Percentiles rank a stretch among this genome's conserved stretches.
Evolutionary conservation across 2,888 invertebrate genomes (phyloP).

Genomic region (Criorhina ranunculi): DNA sequence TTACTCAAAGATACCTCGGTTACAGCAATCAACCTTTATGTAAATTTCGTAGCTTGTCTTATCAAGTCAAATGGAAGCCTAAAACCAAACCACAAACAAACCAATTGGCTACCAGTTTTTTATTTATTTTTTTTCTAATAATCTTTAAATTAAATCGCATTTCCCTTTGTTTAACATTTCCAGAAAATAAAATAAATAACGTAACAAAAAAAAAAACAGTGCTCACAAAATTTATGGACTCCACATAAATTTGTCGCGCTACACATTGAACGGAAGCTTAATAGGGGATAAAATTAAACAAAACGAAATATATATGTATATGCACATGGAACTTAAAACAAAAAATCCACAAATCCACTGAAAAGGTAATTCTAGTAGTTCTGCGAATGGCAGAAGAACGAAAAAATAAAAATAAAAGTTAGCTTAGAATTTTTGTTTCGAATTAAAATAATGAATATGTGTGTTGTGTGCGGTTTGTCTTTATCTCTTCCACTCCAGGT

Average conservation of each 20-base stretch:
- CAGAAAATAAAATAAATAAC: no score
- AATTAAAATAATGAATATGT: conserved; percentile 36
- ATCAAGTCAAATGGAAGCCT: neutral
- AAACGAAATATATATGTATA: neutral
- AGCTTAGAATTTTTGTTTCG: conserved; percentile 42
- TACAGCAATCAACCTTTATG: neutral
- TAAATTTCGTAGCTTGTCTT: neutral
- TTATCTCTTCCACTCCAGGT: conserved; percentile 62
- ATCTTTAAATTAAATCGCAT: conserved; percentile 1
- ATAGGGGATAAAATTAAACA: neutral
- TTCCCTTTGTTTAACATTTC: conserved; percentile 4
- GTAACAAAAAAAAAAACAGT: neutral
- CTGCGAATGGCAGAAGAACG: neutral
- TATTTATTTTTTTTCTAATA: neutral
- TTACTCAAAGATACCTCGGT: neutral
- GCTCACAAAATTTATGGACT: neutral
- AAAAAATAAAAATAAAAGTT: conserved; percentile 12
- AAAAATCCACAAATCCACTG: conserved; percentile 16
- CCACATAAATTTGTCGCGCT: neutral
- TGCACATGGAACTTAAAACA: neutral
- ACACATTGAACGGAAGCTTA: conserved; percentile 8
- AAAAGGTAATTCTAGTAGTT: conserved; percentile 51
- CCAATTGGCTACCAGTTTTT: conserved; percentile 3
- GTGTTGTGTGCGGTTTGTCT: conserved; percentile 28
- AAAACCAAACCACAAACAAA: neutral